Conservation (phyloP, 2,888 invertebrate species). For the Rotaria socialis region DNA sequence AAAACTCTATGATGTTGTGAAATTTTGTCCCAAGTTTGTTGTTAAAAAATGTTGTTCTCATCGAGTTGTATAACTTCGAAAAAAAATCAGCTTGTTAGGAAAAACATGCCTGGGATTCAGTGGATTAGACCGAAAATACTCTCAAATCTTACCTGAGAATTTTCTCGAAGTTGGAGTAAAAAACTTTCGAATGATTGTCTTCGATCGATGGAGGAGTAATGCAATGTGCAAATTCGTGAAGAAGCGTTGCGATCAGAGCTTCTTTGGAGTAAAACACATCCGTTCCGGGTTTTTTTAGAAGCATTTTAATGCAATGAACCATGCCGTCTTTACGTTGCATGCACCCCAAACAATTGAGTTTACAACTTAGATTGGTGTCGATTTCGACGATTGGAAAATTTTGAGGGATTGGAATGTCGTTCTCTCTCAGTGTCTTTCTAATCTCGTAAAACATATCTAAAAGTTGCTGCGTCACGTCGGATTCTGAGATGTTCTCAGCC, state of each 20-base stretch:
- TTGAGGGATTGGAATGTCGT: background rate
- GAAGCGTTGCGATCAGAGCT: constrained; percentile 36
- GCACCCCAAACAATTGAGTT: constrained; percentile 28
- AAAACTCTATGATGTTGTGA: constrained; percentile 10
- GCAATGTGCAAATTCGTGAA: constrained; percentile 32
- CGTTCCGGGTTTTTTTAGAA: constrained; percentile 31
- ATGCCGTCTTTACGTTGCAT: constrained; percentile 19
- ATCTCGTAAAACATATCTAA: constrained; percentile 24
- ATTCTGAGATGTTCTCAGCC: constrained; percentile 21
- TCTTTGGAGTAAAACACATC: constrained; percentile 27
- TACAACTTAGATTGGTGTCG: constrained; percentile 10
- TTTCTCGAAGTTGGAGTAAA: constrained; percentile 36
- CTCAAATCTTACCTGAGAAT: constrained; percentile 36
- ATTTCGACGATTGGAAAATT: constrained; percentile 31
- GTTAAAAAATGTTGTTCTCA: background rate
- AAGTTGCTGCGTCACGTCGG: constrained; percentile 23
- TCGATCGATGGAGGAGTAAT: constrained; percentile 32
- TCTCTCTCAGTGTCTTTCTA: constrained; percentile 24
- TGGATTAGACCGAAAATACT: constrained; percentile 19
- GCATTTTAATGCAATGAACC: background rate
- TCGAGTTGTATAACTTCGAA: constrained; percentile 26
- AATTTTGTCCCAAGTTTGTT: constrained; percentile 3
- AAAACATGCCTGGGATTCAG: constrained; percentile 19
- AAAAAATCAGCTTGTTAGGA: constrained; percentile 26
- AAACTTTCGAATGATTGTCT: constrained; percentile 24